Evolutionary conservation across 92 coral and sea anemone genomes (phyloP).

Genomic region (Palythoa grandiflora): DNA sequence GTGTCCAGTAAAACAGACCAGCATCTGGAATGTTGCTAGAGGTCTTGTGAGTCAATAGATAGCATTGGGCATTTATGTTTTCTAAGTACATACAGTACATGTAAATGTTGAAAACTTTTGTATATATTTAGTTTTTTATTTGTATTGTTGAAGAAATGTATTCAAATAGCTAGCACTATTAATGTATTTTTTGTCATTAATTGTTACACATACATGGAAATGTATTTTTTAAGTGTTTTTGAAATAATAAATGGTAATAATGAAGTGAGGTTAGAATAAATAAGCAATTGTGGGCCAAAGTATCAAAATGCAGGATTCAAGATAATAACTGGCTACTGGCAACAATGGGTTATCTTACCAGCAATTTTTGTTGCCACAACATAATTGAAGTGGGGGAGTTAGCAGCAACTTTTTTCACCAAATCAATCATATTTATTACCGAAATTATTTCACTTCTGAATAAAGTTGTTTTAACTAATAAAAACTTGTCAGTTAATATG

Average conservation of each 20-base stretch:
- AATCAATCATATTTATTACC: conserved; percentile 1
- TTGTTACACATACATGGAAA: not conserved
- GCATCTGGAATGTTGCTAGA: conserved; percentile 40
- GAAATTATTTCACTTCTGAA: not conserved
- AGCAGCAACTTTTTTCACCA: not conserved
- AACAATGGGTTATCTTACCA: not conserved
- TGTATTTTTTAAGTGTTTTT: not conserved
- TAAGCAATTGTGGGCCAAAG: not conserved
- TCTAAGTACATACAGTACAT: not conserved
- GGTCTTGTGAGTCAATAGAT: conserved; percentile 52
- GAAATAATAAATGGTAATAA: conserved; percentile 1
- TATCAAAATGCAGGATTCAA: not conserved
- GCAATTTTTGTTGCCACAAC: conserved; percentile 1
- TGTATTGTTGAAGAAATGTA: not conserved
- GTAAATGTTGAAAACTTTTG: conserved; percentile 9
- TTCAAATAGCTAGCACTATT: not conserved
- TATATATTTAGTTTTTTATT: not conserved
- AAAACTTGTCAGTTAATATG: not conserved
- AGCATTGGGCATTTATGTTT: conserved; percentile 33
- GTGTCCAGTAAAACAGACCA: conserved; percentile 55
- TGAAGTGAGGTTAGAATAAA: conserved; percentile 5
- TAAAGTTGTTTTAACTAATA: not conserved
- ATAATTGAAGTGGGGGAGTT: not conserved
- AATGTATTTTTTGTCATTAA: not conserved
- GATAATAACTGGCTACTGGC: not conserved